Evolutionary conservation across 2,888 invertebrate species (phyloP).

Genomic region (Clivina fossor): DNA sequence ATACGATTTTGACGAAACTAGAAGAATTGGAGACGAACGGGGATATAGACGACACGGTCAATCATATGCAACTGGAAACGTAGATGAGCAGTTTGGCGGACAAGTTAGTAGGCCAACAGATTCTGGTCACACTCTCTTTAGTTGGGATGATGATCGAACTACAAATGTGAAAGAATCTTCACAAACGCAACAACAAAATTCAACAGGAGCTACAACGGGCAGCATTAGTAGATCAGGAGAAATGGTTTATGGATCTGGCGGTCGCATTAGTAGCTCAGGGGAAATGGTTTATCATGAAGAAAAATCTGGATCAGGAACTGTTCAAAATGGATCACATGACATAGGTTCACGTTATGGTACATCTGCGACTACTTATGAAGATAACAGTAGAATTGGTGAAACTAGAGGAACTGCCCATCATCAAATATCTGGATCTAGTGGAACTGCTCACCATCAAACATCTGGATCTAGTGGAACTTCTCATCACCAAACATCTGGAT

Average conservation of each 20-base stretch:
- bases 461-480: too few species aligned
- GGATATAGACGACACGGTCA: slow-evolving; percentile 1
- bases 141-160: slow-evolving; percentile 5
- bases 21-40: background rate
- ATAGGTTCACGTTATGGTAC: too few species aligned
- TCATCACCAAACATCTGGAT: too few species aligned
- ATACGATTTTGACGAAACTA: background rate
- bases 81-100: background rate
- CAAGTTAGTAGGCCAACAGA: background rate
- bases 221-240: slow-evolving; percentile 4
- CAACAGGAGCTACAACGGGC: slow-evolving; percentile 1
- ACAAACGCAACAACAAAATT: background rate
- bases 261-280: slow-evolving; percentile 44
- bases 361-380: too few species aligned
- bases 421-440: too few species aligned
- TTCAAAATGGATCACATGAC: slow-evolving; percentile 56
- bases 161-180: background rate
- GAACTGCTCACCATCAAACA: too few species aligned
- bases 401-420: too few species aligned
- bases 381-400: too few species aligned
- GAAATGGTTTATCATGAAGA: slow-evolving; percentile 49
- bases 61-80: background rate
- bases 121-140: background rate
- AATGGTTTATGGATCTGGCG: slow-evolving; percentile 1
- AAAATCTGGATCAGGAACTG: slow-evolving; percentile 55